phyloP scores from a whole-genome alignment of 2,113 vertebrate genomes.

The Lampris megalopsis region DNA sequence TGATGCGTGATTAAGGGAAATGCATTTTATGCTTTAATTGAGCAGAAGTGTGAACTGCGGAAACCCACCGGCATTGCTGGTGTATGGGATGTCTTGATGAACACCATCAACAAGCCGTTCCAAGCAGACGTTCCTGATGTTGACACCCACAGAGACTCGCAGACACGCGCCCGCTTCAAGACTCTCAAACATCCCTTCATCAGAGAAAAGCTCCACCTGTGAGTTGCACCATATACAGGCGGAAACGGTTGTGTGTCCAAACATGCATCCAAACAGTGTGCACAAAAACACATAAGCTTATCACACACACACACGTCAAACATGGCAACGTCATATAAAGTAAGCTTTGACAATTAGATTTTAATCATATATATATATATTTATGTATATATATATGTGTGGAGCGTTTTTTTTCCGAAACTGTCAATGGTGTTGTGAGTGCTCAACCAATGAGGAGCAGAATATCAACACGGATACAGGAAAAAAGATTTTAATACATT shows the following conservation, averaged over 20 bases:
- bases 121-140: constrained; percentile 88
- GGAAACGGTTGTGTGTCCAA: background rate
- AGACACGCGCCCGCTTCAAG: constrained; percentile 79
- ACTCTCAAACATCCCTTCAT: constrained; percentile 92
- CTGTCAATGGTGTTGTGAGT: too few relatives aligned
- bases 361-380: too few relatives aligned
- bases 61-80: constrained; percentile 85
- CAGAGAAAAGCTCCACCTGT: constrained; percentile 96
- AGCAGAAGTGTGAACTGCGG: constrained; percentile 91
- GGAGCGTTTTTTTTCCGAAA: too few relatives aligned
- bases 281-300: background rate
- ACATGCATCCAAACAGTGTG: background rate
- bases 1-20: background rate
- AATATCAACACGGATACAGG: too few relatives aligned
- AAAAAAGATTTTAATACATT: too few relatives aligned
- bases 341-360: too few relatives aligned
- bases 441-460: too few relatives aligned
- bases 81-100: constrained; percentile 81
- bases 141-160: constrained; percentile 69
- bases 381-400: too few relatives aligned
- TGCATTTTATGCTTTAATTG: constrained; percentile 12
- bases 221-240: constrained; percentile 72
- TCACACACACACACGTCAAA: too few relatives aligned
- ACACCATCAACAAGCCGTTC: constrained; percentile 86
- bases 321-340: too few relatives aligned